phyloP scores from a whole-genome alignment of 2,888 invertebrate species.

The Scaeva pyrastri region DNA sequence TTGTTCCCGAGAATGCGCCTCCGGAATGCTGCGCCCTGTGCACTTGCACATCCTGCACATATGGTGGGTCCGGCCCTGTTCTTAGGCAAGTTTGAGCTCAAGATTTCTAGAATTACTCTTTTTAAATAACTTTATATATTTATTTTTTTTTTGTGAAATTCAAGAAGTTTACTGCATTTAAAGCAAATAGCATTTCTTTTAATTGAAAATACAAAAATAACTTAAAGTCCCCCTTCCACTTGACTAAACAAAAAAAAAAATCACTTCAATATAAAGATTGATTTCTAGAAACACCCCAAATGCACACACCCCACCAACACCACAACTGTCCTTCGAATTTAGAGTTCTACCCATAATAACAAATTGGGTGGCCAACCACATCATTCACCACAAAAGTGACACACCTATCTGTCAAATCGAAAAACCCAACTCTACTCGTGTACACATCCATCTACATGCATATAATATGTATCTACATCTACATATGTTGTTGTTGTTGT shows the following conservation, averaged over 20 bases:
- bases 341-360: conserved; percentile 27
- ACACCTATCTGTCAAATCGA: conserved; percentile 73
- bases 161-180: too few relatives aligned
- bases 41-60: too few relatives aligned
- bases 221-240: too few relatives aligned
- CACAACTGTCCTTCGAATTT: not conserved
- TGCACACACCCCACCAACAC: not conserved
- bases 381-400: conserved; percentile 70
- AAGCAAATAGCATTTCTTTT: too few relatives aligned
- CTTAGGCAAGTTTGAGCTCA: too few relatives aligned
- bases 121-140: too few relatives aligned
- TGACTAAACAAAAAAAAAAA: not conserved
- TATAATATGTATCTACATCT: not conserved
- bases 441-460: conserved; percentile 9
- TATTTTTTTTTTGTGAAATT: too few relatives aligned
- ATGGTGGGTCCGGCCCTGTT: too few relatives aligned
- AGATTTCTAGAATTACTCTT: too few relatives aligned
- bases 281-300: conserved; percentile 19
- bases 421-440: conserved; percentile 36
- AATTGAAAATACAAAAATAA: not conserved
- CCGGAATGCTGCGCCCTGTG: too few relatives aligned
- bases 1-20: too few relatives aligned
- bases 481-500: too few relatives aligned
- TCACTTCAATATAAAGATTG: conserved; percentile 6
- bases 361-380: conserved; percentile 75